Evolutionary conservation across 2,888 invertebrate genomes (phyloP), one percentile per base, ranked within the genome.

Genomic region (Merodon equestris): DNA sequence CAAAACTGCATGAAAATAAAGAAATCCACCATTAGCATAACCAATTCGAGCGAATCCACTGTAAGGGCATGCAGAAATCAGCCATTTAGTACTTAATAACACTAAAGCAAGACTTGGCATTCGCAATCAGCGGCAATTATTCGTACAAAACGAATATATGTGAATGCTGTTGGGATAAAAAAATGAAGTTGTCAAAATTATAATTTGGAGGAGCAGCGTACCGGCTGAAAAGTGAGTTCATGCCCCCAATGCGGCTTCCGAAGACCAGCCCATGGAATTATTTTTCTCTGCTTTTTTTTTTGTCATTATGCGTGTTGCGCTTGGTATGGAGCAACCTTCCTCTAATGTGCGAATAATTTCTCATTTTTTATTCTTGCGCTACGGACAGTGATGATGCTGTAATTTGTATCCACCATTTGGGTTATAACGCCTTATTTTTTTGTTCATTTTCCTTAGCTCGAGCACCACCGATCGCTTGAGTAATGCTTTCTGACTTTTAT

Each of bases 111-210:
- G 44, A 44, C 67, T 48, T 45, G 47, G 48, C 60, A 73, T 2
- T 7, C 27, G 79, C 79, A 79, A 79, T 74, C 74, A 79, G 68
- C 63, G 68, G 74, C 79, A 79, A 79, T 79, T 79, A 79, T 68
- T 73, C 48, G 18, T 53, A 27, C 58, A 53, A 18, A 36, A 38
- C 27, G 27, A 4, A 7, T 27, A 27, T 4, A 27, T 27, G 27
- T 27, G 27, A 4, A 4, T 2, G 27, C 7, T 7, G 27, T 7
- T 27, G 27, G 53, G 53, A 38, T 44, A 40, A 85, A 85, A 84
- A 86, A 85, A 85, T 85, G 85, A 85, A 85, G 85, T 85, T 86
- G 86, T 85, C 86, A 85, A 84, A 86, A 85, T 85, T 85, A 84
- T 84, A 86, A 85, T 85, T 85, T 85, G 85, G 84, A 84, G 84